These are phyloP conservation scores for Pangasius djambal DNA, from an alignment of 2,797 vertebrate genomes.

Conservation along the genomic window DNA sequence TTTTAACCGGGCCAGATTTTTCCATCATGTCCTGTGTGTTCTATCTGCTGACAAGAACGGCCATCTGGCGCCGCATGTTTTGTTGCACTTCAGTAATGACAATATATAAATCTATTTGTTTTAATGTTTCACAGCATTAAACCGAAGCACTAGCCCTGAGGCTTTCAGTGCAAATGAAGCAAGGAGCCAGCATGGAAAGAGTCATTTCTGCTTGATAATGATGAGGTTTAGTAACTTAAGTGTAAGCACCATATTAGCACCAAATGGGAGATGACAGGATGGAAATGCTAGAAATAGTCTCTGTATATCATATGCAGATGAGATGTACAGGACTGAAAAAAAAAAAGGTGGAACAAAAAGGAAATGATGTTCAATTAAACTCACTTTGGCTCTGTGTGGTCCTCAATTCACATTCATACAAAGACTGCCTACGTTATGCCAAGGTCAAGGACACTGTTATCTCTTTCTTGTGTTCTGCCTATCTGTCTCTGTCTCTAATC, in stretches of 20 bases:
- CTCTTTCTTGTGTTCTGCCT: constrained; percentile 12
- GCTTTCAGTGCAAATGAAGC: constrained; percentile 1
- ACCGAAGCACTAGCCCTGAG: background rate
- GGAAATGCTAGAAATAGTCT: background rate
- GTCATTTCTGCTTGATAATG: constrained; percentile 21
- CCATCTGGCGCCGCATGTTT: constrained; percentile 24
- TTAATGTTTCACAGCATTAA: background rate
- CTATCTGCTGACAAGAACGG: constrained; percentile 12
- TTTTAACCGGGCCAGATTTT: background rate
- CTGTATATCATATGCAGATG: background rate
- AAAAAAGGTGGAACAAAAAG: background rate
- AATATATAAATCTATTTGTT: constrained; percentile 15
- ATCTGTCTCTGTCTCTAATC: constrained; percentile 26
- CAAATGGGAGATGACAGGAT: constrained; percentile 13
- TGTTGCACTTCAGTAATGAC: background rate
- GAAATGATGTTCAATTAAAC: background rate
- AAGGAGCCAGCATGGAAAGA: constrained; percentile 1
- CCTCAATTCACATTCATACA: constrained; percentile 10
- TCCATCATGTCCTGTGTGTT: constrained; percentile 1
- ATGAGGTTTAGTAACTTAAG: constrained; percentile 25
- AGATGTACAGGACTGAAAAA: background rate
- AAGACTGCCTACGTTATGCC: background rate
- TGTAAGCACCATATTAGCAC: constrained; percentile 10
- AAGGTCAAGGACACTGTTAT: constrained; percentile 27
- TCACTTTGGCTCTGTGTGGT: background rate